Evolutionary conservation across 2,797 vertebrate genomes (phyloP).

Genomic region (Eptatretus atami): DNA sequence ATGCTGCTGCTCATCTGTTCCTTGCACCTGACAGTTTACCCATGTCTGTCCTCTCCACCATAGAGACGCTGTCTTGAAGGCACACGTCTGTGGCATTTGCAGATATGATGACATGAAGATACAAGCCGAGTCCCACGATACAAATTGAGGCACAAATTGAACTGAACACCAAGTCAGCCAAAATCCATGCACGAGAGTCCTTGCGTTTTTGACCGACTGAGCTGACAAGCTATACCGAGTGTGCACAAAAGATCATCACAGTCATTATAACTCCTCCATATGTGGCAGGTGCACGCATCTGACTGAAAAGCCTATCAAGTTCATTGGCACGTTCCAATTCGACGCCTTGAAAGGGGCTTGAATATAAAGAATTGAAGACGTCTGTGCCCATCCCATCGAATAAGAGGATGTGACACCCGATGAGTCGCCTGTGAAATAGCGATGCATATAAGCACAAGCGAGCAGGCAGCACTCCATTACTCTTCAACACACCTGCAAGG

Average conservation of each 20-base stretch:
- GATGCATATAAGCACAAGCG: background rate
- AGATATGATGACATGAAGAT: background rate
- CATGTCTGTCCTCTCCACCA: background rate
- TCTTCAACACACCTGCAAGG: background rate
- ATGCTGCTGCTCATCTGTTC: background rate
- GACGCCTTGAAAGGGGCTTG: background rate
- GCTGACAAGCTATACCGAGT: slow-evolving; percentile 3
- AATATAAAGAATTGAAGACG: too few species aligned
- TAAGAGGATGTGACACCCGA: background rate
- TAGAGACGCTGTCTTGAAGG: slow-evolving; percentile 2
- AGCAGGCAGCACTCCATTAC: background rate
- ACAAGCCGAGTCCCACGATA: background rate
- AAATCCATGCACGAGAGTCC: background rate
- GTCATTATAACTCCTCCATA: background rate
- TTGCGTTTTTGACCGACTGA: background rate
- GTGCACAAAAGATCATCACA: background rate
- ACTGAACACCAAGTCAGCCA: background rate
- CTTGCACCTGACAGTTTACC: slow-evolving; percentile 1
- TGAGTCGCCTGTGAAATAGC: background rate
- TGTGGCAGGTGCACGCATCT: slow-evolving; percentile 2
- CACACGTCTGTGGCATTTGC: background rate
- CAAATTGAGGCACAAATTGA: background rate
- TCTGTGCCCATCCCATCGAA: background rate
- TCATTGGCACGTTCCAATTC: background rate
- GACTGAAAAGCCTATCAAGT: background rate